A percentile compares a stretch with the other conserved stretches of the same genome.
Evolutionary conservation across 2,797 vertebrate genomes (phyloP).

Genomic region (Ctenosaura bakeri): DNA sequence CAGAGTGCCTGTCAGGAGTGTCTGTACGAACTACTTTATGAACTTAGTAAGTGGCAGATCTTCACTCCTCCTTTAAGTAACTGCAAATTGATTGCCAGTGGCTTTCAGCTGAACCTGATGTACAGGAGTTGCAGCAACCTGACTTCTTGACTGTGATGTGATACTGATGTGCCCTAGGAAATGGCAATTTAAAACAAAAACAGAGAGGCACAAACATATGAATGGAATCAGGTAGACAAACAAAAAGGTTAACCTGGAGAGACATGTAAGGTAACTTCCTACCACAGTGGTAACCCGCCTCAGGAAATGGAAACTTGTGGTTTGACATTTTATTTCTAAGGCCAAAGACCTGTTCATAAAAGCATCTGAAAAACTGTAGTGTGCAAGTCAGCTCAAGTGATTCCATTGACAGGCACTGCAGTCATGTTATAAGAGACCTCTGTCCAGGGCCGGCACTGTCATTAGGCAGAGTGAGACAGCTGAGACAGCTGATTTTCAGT

Average conservation of each 20-base stretch:
- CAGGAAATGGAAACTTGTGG: conserved; percentile 40
- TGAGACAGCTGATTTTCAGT: neutral
- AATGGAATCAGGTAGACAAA: conserved; percentile 1
- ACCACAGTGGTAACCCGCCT: neutral
- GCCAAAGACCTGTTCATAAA: neutral
- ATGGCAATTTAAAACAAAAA: conserved; percentile 31
- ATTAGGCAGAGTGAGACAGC: neutral
- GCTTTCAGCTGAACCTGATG: conserved; percentile 37
- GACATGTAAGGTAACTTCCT: conserved; percentile 15
- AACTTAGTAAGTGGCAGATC: conserved; percentile 45
- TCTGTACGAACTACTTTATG: conserved; percentile 56
- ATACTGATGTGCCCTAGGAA: conserved; percentile 25
- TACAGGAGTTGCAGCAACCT: conserved; percentile 28
- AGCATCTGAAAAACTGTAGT: neutral
- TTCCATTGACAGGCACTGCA: neutral
- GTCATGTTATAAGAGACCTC: neutral
- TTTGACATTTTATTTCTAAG: conserved; percentile 34
- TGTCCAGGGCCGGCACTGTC: neutral
- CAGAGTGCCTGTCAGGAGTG: conserved; percentile 58
- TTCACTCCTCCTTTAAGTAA: neutral
- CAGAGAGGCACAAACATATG: conserved; percentile 29
- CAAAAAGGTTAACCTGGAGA: neutral
- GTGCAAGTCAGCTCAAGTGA: neutral
- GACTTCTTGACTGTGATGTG: conserved; percentile 28
- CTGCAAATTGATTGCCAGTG: conserved; percentile 43